These are phyloP conservation scores for Spheniscus mendiculus DNA, from an alignment of 2,113 vertebrate species.

Conservation along the genomic window DNA sequence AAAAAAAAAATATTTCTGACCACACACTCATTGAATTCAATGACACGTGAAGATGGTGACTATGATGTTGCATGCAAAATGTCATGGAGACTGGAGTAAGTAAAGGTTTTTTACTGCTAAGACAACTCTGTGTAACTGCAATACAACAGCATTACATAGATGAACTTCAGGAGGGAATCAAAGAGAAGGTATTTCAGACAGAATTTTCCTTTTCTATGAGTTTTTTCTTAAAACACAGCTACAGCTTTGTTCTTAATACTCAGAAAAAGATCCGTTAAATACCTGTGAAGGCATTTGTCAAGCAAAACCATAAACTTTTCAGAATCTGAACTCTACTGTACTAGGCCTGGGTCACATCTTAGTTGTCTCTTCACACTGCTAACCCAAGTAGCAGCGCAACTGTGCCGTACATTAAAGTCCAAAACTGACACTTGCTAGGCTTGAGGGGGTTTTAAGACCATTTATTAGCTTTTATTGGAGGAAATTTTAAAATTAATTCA, in stretches of 20 bases:
- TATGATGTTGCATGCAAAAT: neutral
- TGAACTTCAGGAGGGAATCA: neutral
- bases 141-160: neutral
- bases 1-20: neutral
- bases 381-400: neutral
- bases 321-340: neutral
- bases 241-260: neutral
- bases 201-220: neutral
- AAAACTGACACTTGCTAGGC: neutral
- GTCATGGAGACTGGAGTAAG: neutral
- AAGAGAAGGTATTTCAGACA: neutral
- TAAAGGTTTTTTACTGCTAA: neutral
- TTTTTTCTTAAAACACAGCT: neutral
- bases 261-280: neutral
- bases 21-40: neutral
- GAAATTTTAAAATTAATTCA: neutral
- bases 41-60: neutral
- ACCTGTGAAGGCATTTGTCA: neutral
- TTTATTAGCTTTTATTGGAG: neutral
- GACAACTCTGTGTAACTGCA: neutral
- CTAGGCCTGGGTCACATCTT: neutral
- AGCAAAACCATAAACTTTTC: neutral
- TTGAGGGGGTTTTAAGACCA: neutral
- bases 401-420: neutral
- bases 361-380: neutral